Evolutionary conservation across 2,797 vertebrate species (phyloP).

Genomic region (Coluber constrictor): DNA sequence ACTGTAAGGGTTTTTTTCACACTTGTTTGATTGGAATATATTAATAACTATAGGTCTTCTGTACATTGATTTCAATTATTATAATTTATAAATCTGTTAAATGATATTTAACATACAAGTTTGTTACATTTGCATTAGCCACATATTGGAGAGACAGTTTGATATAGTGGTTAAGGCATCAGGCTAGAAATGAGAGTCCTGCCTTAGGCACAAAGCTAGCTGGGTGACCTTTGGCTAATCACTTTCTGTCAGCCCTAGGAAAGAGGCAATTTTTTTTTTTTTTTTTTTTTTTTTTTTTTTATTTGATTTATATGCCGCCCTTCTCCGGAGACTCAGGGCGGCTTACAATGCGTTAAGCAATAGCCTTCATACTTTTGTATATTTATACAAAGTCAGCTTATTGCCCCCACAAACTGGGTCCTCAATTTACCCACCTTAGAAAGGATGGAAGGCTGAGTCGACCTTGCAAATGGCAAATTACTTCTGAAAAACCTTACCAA

Average conservation of each 20-base stretch:
- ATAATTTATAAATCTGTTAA: background rate
- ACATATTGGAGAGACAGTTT: background rate
- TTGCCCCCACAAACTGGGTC: too few relatives aligned
- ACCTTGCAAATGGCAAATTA: background rate
- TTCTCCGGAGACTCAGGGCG: too few relatives aligned
- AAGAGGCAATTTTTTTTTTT: too few relatives aligned
- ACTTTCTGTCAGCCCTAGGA: background rate
- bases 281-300: too few relatives aligned
- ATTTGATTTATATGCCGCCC: too few relatives aligned
- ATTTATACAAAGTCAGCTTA: too few relatives aligned
- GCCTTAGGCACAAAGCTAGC: background rate
- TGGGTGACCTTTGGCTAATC: background rate
- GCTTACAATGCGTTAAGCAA: too few relatives aligned
- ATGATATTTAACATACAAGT: background rate
- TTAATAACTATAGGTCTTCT: background rate
- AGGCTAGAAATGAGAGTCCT: background rate
- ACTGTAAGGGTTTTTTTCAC: constrained; percentile 68
- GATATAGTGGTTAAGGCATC: background rate
- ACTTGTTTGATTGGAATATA: background rate
- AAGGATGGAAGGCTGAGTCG: too few relatives aligned
- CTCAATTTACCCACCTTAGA: too few relatives aligned
- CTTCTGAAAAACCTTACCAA: background rate
- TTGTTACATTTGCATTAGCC: background rate
- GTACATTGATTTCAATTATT: background rate
- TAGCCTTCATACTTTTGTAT: too few relatives aligned